Conservation (phyloP, 2,113 vertebrate species). For the Percina caprodes region DNA sequence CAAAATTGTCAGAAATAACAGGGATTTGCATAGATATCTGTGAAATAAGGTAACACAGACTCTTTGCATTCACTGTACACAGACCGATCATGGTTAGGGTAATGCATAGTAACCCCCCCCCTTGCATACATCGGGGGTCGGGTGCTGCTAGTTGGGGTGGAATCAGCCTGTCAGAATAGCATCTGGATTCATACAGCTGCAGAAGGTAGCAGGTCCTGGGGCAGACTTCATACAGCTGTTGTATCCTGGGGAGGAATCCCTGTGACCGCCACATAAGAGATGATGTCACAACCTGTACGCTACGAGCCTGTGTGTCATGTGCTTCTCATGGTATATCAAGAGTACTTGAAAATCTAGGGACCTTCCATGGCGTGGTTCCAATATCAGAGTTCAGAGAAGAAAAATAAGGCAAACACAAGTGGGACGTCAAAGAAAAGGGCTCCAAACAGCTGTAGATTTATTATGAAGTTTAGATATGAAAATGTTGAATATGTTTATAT, state of each 20-base stretch:
- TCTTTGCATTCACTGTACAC: no score
- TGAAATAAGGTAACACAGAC: no score
- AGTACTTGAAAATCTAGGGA: neutral
- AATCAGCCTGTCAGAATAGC: constrained; percentile 37
- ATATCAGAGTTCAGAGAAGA: neutral
- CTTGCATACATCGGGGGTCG: neutral
- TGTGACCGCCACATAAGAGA: constrained; percentile 22
- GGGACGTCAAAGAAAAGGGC: neutral
- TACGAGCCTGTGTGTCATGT: neutral
- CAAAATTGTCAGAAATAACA: no score
- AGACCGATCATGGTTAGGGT: no score
- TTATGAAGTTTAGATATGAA: neutral
- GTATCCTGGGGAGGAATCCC: constrained; percentile 16
- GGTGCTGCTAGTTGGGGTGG: constrained; percentile 46
- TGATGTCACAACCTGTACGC: constrained; percentile 13
- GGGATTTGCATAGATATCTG: no score
- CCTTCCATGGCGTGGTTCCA: neutral
- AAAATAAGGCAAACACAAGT: neutral
- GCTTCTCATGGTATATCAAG: neutral
- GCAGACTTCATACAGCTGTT: constrained; percentile 63
- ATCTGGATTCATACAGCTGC: constrained; percentile 35
- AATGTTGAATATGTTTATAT: no score
- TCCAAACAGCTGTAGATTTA: neutral
- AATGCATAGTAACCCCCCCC: no score
- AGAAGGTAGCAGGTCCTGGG: constrained; percentile 5